Evolutionary conservation across 92 coral and sea anemone genomes (phyloP).

Genomic region (Pocillopora grandis): DNA sequence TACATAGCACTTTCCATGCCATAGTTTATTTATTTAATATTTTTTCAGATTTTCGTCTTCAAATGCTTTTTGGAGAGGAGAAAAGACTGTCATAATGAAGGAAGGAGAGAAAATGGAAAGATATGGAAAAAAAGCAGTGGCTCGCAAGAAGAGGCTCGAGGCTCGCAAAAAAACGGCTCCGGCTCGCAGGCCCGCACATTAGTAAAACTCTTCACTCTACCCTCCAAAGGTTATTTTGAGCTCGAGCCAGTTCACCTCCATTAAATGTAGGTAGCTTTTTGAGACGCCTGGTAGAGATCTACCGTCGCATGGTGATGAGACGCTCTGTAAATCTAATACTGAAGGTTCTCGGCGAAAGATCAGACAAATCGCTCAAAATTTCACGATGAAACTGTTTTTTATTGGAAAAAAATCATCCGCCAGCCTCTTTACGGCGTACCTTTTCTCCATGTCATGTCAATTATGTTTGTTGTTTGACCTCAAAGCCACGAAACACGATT

Average conservation of each 20-base stretch:
- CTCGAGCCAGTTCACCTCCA: constrained; percentile 11
- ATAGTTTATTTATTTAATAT: too few species aligned
- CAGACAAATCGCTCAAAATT: not conserved
- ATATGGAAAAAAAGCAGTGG: too few species aligned
- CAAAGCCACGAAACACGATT: constrained; percentile 1
- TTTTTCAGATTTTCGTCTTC: too few species aligned
- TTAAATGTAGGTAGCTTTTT: too few species aligned
- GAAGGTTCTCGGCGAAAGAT: not conserved
- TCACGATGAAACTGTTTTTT: constrained; percentile 2
- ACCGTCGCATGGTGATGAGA: not conserved
- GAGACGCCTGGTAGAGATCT: constrained; percentile 30
- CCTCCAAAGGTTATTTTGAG: not conserved
- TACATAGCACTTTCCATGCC: too few species aligned
- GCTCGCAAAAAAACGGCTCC: too few species aligned
- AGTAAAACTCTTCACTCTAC: not conserved
- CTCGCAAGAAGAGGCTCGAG: too few species aligned
- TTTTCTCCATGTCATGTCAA: not conserved
- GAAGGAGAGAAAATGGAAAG: too few species aligned
- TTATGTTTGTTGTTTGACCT: constrained; percentile 6
- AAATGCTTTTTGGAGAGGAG: too few species aligned
- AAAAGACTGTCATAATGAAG: too few species aligned
- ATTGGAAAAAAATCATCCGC: not conserved
- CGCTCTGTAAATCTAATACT: not conserved
- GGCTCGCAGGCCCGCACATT: too few species aligned
- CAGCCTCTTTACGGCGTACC: not conserved